Evolutionary conservation across 2,113 vertebrate species (phyloP), one percentile per base, ranked within the genome.

Genomic region (Callorhinus ursinus): DNA sequence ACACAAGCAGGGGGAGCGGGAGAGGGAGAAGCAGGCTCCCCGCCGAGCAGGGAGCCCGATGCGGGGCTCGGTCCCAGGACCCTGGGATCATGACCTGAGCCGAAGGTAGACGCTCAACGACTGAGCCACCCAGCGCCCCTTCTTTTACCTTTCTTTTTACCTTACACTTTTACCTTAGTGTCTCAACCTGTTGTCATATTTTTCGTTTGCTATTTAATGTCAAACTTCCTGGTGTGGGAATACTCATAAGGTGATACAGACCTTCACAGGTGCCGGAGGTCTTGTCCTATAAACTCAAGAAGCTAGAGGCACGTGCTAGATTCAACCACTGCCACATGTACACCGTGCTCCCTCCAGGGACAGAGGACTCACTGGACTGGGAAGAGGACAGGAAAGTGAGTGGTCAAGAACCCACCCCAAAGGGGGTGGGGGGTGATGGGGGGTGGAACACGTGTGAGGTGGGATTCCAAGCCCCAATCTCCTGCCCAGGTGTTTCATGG

Each of bases 401-500:
- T 55, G 57, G 5, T 46, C 49, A 53, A 72, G 36, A n/a, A 42
- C 31, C 7, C 26, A 74, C 3, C 12, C 21, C 21, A 39, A 46
- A 77, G 74, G 19, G 4, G 7, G 19, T 2, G 31, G 13, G 19
- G 72, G 4, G 5, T 24, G 12, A 26, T 3, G 8, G 65, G 24
- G 15, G 2, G 10, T 65, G 7, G 79, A 28, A 3, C n/a, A 26
- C 1, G 36, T 4, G 2, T 2, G 21, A 87, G 31, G 21, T 7
- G 13, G 36, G 31, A 7, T 21, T 18, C 42, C 77, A 63, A 33
- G 22, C 2, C n/a, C 42, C 33, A n/a, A 80, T 18, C 13, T 49
- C 31, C 69, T 31, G n/a, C 8, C 33, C 42, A 8, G 28, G 0
- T 65, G 2, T 49, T 4, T 31, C 13, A 3, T 5, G 28, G 11